Conservation (phyloP, 2,888 invertebrate genomes). For the Melanostoma mellinum region DNA sequence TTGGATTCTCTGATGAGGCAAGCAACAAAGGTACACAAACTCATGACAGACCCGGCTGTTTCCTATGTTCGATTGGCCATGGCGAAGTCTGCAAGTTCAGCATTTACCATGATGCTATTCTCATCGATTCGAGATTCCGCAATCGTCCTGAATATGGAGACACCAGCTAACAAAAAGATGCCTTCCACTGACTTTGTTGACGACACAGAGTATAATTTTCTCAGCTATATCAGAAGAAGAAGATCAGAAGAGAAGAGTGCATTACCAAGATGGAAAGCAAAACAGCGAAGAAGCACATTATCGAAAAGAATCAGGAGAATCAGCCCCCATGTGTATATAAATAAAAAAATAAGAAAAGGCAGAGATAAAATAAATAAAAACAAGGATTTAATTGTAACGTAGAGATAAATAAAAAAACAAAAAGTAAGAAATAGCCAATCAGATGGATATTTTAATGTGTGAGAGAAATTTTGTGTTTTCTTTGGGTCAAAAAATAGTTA, state of each 20-base stretch:
- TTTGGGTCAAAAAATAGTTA: conserved; percentile 22
- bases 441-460: conserved; percentile 4
- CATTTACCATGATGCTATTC: conserved; percentile 91
- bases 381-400: conserved; percentile 34
- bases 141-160: conserved; percentile 92
- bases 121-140: conserved; percentile 91
- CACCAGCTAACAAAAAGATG: conserved; percentile 86
- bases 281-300: conserved; percentile 80
- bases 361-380: conserved; percentile 33
- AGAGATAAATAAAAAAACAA: conserved; percentile 24
- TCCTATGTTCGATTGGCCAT: conserved; percentile 92
- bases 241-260: conserved; percentile 76
- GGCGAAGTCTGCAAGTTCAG: conserved; percentile 93
- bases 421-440: conserved; percentile 31
- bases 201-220: too few relatives aligned
- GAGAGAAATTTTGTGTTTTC: conserved; percentile 38
- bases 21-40: conserved; percentile 87
- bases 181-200: conserved; percentile 77
- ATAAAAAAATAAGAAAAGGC: conserved; percentile 20
- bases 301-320: conserved; percentile 80
- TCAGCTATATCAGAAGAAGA: too few relatives aligned
- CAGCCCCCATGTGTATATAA: conserved; percentile 74
- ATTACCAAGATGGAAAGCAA: conserved; percentile 85
- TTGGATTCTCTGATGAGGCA: conserved; percentile 86
- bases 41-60: conserved; percentile 90